Percentiles rank a stretch among this genome's conserved stretches.
Evolutionary conservation across 2,113 vertebrate genomes (phyloP).

Genomic region (Phalacrocorax pelagicus): DNA sequence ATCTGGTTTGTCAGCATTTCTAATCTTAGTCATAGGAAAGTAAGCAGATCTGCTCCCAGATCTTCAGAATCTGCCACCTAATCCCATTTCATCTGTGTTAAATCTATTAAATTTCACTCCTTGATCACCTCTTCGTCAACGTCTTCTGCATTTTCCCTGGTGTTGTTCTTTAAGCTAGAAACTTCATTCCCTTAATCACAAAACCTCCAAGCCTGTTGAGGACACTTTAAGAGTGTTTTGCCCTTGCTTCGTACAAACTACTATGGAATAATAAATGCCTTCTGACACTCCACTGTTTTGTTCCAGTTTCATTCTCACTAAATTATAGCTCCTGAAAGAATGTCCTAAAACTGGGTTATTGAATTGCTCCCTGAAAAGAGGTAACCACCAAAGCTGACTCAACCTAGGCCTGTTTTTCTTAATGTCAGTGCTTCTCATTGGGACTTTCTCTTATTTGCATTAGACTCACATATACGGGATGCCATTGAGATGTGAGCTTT

Average conservation of each 20-base stretch:
- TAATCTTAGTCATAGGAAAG: neutral
- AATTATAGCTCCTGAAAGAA: neutral
- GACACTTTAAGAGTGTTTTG: neutral
- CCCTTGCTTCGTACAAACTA: neutral
- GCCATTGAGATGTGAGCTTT: neutral
- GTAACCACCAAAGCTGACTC: neutral
- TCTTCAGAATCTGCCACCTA: neutral
- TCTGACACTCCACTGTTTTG: neutral
- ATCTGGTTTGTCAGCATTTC: neutral
- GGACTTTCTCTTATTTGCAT: neutral
- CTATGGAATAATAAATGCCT: neutral
- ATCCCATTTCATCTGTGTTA: neutral
- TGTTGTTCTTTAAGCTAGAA: neutral
- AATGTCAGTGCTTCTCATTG: neutral
- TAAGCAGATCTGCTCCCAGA: neutral
- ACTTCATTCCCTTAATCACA: neutral
- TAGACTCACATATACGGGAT: neutral
- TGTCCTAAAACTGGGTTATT: neutral
- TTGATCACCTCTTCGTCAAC: neutral
- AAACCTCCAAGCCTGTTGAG: neutral
- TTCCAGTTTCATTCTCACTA: neutral
- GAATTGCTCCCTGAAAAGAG: neutral
- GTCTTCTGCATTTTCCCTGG: neutral
- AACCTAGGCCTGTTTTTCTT: neutral
- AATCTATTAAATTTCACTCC: neutral